A percentile compares a stretch with the other conserved stretches of the same genome.
Evolutionary conservation across 2,113 vertebrate species (phyloP).

Genomic region (Panthera tigris): DNA sequence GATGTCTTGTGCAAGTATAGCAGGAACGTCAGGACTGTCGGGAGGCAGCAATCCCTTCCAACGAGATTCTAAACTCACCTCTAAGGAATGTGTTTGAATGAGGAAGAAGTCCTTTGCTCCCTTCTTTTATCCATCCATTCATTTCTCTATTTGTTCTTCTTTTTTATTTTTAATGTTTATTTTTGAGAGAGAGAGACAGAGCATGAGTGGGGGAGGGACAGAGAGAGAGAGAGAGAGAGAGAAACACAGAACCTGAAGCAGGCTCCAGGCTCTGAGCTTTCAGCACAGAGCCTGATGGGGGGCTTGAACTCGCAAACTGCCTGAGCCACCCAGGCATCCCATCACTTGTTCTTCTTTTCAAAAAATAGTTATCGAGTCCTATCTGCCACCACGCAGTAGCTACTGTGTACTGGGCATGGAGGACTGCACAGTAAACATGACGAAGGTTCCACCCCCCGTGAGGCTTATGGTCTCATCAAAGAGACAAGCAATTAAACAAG

Average conservation of each 20-base stretch:
- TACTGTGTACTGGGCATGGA: background rate
- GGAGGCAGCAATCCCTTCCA: background rate
- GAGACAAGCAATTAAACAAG: background rate
- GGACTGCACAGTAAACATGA: background rate
- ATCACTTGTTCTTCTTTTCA: background rate
- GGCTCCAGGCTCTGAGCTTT: too few relatives aligned
- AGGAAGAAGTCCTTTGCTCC: background rate
- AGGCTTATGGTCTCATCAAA: background rate
- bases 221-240: too few relatives aligned
- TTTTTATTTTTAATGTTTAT: background rate
- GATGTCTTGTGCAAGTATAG: background rate
- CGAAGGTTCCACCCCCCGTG: accelerated
- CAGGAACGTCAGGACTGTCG: background rate
- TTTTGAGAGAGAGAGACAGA: too few relatives aligned
- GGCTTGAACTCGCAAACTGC: too few relatives aligned
- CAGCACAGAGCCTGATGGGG: too few relatives aligned
- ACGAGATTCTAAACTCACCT: background rate
- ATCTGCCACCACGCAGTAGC: background rate
- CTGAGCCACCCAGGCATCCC: too few relatives aligned
- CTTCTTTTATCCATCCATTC: background rate
- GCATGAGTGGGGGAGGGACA: too few relatives aligned
- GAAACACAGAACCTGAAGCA: too few relatives aligned
- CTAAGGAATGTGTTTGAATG: background rate
- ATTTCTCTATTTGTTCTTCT: slow-evolving; percentile 7
- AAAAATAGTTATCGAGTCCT: background rate